Percentiles rank a stretch among this genome's conserved stretches.
Conservation (phyloP, 1,140 invertebrate species). For the Venturia canescens region DNA sequence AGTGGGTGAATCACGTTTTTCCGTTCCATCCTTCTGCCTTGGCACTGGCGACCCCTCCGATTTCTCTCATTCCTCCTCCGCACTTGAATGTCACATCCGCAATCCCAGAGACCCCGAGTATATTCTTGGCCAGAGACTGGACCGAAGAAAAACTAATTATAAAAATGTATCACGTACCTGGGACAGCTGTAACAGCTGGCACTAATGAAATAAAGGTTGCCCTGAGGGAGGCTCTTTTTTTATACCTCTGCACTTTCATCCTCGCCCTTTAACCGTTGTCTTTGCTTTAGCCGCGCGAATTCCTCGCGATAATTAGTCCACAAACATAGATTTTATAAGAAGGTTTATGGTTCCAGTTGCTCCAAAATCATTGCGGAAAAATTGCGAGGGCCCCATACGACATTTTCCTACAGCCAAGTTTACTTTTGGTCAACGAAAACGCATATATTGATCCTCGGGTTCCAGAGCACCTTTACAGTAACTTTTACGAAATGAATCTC, state of each 20-base stretch:
- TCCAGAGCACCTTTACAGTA: too few relatives aligned
- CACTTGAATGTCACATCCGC: neutral
- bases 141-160: conserved; percentile 64
- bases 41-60: conserved; percentile 30
- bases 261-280: neutral
- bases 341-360: neutral
- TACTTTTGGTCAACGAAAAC: too few relatives aligned
- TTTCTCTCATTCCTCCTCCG: conserved; percentile 21
- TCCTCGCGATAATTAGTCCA: conserved; percentile 17
- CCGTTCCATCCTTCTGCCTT: neutral
- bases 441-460: too few relatives aligned
- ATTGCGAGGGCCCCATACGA: too few relatives aligned
- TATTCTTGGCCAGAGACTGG: conserved; percentile 18
- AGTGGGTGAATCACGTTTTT: neutral
- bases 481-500: too few relatives aligned
- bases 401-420: too few relatives aligned
- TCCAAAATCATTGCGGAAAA: neutral
- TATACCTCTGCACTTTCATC: neutral
- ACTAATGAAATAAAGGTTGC: conserved; percentile 62
- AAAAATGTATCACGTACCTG: conserved; percentile 64
- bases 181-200: conserved; percentile 46
- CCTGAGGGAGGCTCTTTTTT: conserved; percentile 8
- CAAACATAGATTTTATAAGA: neutral
- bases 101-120: conserved; percentile 13
- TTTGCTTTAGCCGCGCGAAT: neutral